phyloP scores from a whole-genome alignment of 2,113 vertebrate genomes.

The Ginglymostoma cirratum region DNA sequence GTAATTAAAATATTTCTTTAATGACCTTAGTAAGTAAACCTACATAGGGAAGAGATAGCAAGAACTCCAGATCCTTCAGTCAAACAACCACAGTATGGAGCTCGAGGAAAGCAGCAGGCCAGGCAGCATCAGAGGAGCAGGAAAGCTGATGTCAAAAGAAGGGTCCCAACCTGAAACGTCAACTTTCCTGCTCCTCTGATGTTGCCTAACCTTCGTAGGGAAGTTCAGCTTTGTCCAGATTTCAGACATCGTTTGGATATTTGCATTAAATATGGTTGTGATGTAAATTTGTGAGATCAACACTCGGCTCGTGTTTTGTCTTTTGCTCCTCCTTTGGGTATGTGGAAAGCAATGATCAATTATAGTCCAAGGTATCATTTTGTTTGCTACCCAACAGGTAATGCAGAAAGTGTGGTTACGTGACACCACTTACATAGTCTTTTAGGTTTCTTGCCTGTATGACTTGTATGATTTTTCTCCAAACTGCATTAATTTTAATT shows the following conservation, averaged over 20 bases:
- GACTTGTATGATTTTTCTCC: neutral
- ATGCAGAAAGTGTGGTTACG: neutral
- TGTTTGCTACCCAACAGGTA: neutral
- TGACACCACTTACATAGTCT: neutral
- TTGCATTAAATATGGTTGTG: neutral
- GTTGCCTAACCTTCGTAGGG: neutral
- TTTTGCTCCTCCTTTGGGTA: neutral
- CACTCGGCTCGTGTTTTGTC: neutral
- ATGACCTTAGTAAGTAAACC: neutral
- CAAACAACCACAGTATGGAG: too few species aligned
- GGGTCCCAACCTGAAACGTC: too few species aligned
- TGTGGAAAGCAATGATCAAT: neutral
- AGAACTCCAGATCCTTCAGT: too few species aligned
- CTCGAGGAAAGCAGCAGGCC: too few species aligned
- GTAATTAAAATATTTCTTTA: neutral
- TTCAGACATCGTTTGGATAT: neutral
- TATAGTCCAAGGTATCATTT: neutral
- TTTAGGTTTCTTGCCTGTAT: neutral
- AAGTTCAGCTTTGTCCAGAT: neutral
- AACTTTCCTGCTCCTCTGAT: too few species aligned
- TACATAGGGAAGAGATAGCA: neutral
- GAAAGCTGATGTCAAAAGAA: too few species aligned
- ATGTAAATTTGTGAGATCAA: neutral
- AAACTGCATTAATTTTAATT: neutral
- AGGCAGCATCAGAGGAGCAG: too few species aligned